Evolutionary conservation across 2,113 vertebrate species (phyloP).

Genomic region (Megaceryle maxima): DNA sequence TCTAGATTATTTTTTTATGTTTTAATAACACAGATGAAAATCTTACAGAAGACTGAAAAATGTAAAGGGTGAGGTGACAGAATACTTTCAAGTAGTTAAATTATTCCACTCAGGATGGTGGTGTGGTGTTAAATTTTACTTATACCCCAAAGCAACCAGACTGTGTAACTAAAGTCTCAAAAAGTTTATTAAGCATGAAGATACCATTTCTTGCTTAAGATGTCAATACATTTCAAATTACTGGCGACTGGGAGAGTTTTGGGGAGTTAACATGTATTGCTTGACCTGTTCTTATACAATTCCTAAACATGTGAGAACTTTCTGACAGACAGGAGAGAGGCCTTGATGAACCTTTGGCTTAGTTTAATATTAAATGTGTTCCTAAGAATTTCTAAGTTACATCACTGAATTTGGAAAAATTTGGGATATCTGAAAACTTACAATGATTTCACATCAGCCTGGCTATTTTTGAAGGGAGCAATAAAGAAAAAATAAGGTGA

Average conservation of each 20-base stretch:
- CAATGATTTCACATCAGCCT: background rate
- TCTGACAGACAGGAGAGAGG: background rate
- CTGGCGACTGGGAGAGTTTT: background rate
- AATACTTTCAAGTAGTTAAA: background rate
- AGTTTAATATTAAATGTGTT: background rate
- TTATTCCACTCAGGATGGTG: background rate
- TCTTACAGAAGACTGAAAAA: background rate
- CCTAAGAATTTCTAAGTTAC: background rate
- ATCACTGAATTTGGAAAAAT: background rate
- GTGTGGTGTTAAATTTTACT: background rate
- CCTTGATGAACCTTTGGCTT: background rate
- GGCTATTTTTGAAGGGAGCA: background rate
- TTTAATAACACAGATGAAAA: background rate
- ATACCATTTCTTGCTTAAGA: background rate
- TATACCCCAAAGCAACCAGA: background rate
- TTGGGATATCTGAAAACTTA: background rate
- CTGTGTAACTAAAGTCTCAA: background rate
- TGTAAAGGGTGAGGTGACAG: background rate
- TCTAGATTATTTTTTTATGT: background rate
- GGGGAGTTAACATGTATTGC: background rate
- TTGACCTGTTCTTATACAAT: background rate
- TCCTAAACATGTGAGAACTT: background rate
- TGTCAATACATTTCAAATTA: background rate
- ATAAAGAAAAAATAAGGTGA: background rate
- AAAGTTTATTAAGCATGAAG: background rate